Base-by-base conservation (phyloP, 2,113 vertebrate genomes). In the Numida meleagris region DNA sequence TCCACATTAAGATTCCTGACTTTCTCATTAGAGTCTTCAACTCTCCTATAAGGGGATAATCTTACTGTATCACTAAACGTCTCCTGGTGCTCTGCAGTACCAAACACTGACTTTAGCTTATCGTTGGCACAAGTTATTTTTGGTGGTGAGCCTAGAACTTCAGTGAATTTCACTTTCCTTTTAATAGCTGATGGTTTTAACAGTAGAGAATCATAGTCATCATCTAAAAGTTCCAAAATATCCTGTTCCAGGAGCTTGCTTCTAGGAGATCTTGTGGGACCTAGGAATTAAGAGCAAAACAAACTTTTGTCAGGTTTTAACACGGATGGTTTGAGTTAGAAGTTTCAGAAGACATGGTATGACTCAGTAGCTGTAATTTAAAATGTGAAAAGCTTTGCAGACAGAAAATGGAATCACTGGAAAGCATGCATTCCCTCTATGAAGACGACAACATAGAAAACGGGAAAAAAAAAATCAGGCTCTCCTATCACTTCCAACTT, bases 211-310 rank as follows among this genome's bases (percentile, higher is more conserved):
- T 36, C 74, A 88, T 42, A 72, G 34, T 97, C 97, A 6, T 97
- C 97, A 23, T 98, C 96, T 61, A 98, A 76, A 96, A 97, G 96
- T 20, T 63, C 92, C 86, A 98, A 90, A 86, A 97, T 67, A 63
- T 98, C 97, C 13, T 88, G 93, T 10, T 55, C 75, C 29, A 50
- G 82, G 34, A 94, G 23, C 8, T 25, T 90, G 61, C 17, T 9
- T 73, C 51, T 81, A 36, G 88, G 61, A 46, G 88, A 95, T 82
- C 96, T 97, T 15, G 86, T 91, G 18, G 97, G 97, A 96, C 97
- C 99, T 99, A 89, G 57, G 76, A 89, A 80, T 36, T 18, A 87
- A 91, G 34, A 85, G 34, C 25, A 92, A 82, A 88, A 84, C 14
- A 8, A 83, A 58, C 34, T 75, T 82, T 11, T 21, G 29, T 66